Percentiles rank a stretch among this genome's conserved stretches.
These are phyloP conservation scores for Oreochromis aureus DNA, from an alignment of 2,113 vertebrate species.

Conservation along the genomic window DNA sequence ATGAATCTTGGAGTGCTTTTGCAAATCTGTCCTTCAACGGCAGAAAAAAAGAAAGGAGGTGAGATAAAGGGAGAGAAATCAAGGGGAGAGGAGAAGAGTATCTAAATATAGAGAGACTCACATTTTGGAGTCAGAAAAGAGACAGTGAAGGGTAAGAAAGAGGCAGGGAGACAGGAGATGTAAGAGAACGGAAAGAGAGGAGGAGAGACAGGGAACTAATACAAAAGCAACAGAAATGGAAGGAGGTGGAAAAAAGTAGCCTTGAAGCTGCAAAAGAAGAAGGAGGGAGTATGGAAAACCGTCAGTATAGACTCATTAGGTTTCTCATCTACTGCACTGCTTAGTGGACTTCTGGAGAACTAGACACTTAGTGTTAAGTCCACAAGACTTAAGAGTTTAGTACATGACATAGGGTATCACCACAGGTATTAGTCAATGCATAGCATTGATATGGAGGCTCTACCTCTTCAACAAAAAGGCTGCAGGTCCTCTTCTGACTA, in stretches of 20 bases:
- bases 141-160: constrained; percentile 56
- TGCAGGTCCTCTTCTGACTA: background rate
- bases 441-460: background rate
- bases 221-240: background rate
- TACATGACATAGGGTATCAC: background rate
- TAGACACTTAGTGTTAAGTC: constrained; percentile 10
- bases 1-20: constrained; percentile 49
- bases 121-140: constrained; percentile 61
- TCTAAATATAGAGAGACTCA: constrained; percentile 68
- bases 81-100: constrained; percentile 61
- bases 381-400: background rate
- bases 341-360: constrained; percentile 4
- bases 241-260: background rate
- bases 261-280: background rate
- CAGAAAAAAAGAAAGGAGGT: constrained; percentile 43
- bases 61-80: constrained; percentile 64
- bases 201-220: constrained; percentile 9
- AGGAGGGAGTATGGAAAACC: background rate
- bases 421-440: constrained; percentile 16
- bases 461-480: background rate
- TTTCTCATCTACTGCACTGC: background rate
- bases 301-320: background rate
- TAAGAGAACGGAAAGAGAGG: background rate
- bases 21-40: constrained; percentile 60
- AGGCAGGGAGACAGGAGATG: constrained; percentile 7